These are phyloP conservation scores for Eueremaeus valkanovi DNA, from an alignment of 2,888 invertebrate genomes.

Conservation along the genomic window DNA sequence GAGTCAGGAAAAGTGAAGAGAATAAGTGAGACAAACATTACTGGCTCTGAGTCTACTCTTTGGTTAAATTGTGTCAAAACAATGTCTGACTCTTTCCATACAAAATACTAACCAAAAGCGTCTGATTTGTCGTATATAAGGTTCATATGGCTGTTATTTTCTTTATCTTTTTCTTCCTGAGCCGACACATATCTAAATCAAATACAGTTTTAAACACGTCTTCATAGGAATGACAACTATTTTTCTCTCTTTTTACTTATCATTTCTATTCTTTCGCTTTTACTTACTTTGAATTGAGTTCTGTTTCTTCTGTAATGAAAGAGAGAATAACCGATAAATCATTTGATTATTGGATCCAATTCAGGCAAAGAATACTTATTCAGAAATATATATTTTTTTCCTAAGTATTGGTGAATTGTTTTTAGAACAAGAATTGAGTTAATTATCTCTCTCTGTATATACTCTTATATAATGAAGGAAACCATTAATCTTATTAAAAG, in stretches of 20 bases:
- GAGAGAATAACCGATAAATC: not conserved
- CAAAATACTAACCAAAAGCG: constrained; percentile 2
- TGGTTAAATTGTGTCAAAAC: not conserved
- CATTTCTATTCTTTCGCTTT: not conserved
- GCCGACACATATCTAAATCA: not conserved
- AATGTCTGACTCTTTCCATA: not conserved
- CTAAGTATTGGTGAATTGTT: too few species aligned
- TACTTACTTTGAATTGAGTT: constrained; percentile 25
- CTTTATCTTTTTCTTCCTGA: constrained; percentile 8
- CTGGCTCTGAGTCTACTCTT: not conserved
- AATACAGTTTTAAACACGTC: not conserved
- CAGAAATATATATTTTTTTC: too few species aligned
- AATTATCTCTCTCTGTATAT: too few species aligned
- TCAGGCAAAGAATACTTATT: too few species aligned
- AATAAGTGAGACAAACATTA: not conserved
- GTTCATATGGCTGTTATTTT: constrained; percentile 25
- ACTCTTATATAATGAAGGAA: too few species aligned
- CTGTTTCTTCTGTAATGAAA: constrained; percentile 9
- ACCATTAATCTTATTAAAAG: too few species aligned
- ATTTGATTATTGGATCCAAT: too few species aligned
- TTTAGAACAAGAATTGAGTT: too few species aligned
- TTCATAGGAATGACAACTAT: not conserved
- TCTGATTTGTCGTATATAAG: constrained; percentile 29
- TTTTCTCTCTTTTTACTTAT: too few species aligned
- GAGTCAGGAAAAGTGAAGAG: not conserved